Evolutionary conservation across 1,140 invertebrate genomes (phyloP), one percentile per base, ranked within the genome.

Genomic region (Penaeus japonicus): DNA sequence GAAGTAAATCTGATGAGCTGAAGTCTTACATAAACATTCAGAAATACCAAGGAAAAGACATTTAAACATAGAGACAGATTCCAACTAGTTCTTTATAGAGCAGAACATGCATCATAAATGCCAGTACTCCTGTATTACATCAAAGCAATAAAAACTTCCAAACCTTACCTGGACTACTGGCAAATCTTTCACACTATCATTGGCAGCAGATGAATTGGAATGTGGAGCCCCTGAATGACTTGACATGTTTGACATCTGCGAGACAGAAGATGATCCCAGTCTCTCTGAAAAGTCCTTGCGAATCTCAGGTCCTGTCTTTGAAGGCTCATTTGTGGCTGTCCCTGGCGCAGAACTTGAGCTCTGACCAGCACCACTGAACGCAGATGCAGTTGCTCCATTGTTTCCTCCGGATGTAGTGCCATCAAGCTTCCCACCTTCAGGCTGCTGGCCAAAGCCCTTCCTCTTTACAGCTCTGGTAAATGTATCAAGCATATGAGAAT

Each of bases 171-270:
- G 84, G 1, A 47, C 70, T n/a, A 62, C 53, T 22, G 78, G 77
- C 10, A 84, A 32, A 18, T 90, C 90, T 55, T 86, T 89, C 22
- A 89, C 35, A 62, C 88, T 90, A 27, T 65, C 79, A 79, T 89
- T 85, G 54, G 47, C 84, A 62, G 47, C 84, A 47, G 88, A 89
- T 30, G 89, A 86, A 39, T 15, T 80, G 27, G 89, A 86, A 54
- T 85, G 89, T 15, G 57, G 59, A 22, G 86, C 82, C 22, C 90
- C 88, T 15, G 89, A 90, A 5, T 88, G 85, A 17, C 90, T 91
- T 7, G 87, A 78, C 59, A 89, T 54, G n/a, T 88, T 90, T 2
- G 87, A 90, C 17, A 80, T 78, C 22, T 91, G 91, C 47, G 90
- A 90, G 32, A 87, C 35, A 10, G 86, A 88, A 4, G 82, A 73